phyloP scores from a whole-genome alignment of 2,797 vertebrate species.

The Bryconaethiops microstoma region DNA sequence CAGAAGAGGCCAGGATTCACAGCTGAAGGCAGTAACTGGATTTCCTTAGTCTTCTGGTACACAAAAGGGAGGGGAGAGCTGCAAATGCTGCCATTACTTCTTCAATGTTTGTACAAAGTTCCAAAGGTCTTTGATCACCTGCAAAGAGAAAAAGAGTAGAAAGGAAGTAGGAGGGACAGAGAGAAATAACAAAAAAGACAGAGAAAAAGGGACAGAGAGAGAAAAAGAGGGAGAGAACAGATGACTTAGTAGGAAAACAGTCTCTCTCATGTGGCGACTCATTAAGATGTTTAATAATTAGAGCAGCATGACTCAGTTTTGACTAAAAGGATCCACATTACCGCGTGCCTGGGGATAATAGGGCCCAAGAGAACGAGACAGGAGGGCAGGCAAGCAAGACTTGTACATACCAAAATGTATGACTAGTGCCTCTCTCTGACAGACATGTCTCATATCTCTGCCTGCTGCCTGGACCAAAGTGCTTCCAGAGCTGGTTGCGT shows the following conservation, averaged over 20 bases:
- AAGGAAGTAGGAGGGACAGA: conserved; percentile 7
- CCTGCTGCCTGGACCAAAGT: conserved; percentile 76
- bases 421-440: conserved; percentile 81
- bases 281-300: conserved; percentile 61
- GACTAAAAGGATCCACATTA: conserved; percentile 54
- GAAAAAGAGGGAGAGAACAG: conserved; percentile 25
- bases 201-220: conserved; percentile 51
- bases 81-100: conserved; percentile 51
- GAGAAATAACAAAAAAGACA: conserved; percentile 35
- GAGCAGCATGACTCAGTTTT: conserved; percentile 56
- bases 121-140: conserved; percentile 84
- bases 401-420: conserved; percentile 80
- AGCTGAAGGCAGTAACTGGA: conserved; percentile 54
- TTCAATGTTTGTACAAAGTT: conserved; percentile 78
- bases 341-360: conserved; percentile 43
- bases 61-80: conserved; percentile 16
- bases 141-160: conserved; percentile 58
- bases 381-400: conserved; percentile 68
- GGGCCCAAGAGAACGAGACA: conserved; percentile 21
- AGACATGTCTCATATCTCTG: conserved; percentile 68
- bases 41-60: conserved; percentile 53
- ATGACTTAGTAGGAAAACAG: conserved; percentile 45
- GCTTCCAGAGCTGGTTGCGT: conserved; percentile 76
- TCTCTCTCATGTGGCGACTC: conserved; percentile 56
- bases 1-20: conserved; percentile 45